Conservation (phyloP, 23 tunicate species). For the Aplidium turbinatum region DNA sequence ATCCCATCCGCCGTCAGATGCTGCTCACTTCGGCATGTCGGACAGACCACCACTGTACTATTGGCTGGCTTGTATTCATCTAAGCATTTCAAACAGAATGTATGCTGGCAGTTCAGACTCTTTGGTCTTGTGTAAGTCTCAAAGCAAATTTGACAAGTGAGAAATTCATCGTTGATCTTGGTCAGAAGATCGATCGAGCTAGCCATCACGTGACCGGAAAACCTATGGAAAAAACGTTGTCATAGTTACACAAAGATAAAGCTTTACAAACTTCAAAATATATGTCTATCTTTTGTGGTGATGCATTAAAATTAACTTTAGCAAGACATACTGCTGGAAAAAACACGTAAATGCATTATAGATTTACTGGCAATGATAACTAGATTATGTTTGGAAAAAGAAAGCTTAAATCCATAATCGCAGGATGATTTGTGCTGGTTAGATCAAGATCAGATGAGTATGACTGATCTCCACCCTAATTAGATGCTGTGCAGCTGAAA, state of each 20-base stretch:
- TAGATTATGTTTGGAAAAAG: no score
- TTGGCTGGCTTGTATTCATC: slow-evolving; percentile 93
- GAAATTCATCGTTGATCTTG: slow-evolving; percentile 92
- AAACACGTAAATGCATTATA: slow-evolving; percentile 3
- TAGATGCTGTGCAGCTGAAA: no score
- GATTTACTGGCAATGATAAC: neutral
- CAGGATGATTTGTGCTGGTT: no score
- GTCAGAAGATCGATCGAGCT: slow-evolving; percentile 89
- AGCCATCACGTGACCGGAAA: slow-evolving; percentile 87
- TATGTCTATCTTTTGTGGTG: no score
- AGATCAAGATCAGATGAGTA: no score
- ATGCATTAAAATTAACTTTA: no score
- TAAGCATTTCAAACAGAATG: slow-evolving; percentile 94
- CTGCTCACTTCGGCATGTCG: slow-evolving; percentile 89
- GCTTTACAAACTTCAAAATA: no score
- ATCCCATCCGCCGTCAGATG: slow-evolving; percentile 70
- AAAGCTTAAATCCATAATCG: no score
- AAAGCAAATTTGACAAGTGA: slow-evolving; percentile 95
- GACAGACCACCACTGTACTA: slow-evolving; percentile 71
- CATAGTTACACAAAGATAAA: no score
- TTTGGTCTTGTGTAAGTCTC: slow-evolving; percentile 91
- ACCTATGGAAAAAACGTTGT: no score
- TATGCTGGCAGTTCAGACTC: slow-evolving; percentile 96
- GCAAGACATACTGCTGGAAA: neutral
- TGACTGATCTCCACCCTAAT: no score